A percentile compares a stretch with the other conserved stretches of the same genome.
Conservation (phyloP, 2,888 invertebrate species). For the Orthonychiurus folsomi region DNA sequence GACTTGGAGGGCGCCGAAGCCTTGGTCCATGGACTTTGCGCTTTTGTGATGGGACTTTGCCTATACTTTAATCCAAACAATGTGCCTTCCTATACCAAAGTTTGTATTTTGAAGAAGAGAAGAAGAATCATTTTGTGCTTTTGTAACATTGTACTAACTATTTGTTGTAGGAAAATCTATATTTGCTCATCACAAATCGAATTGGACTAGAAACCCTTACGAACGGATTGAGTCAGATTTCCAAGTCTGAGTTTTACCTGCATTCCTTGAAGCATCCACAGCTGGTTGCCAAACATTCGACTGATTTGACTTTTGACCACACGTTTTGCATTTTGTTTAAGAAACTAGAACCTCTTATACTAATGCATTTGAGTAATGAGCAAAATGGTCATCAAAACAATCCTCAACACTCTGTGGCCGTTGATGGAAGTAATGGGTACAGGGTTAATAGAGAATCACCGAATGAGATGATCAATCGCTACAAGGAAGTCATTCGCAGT, state of each 20-base stretch:
- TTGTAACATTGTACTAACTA: conserved; percentile 2
- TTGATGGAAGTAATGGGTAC: conserved; percentile 29
- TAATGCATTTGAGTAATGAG: conserved; percentile 31
- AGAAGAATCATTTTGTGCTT: no score
- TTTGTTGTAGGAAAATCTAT: conserved; percentile 55
- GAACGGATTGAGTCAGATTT: conserved; percentile 74
- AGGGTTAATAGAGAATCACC: conserved; percentile 38
- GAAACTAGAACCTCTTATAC: conserved; percentile 37
- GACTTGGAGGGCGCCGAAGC: conserved; percentile 88
- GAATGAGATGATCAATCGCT: conserved; percentile 38
- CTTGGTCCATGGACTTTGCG: conserved; percentile 77
- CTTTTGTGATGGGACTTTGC: conserved; percentile 86
- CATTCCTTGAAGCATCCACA: conserved; percentile 90
- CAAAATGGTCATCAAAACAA: conserved; percentile 11
- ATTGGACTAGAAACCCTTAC: conserved; percentile 82
- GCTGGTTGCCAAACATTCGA: conserved; percentile 61
- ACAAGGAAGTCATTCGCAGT: conserved; percentile 36
- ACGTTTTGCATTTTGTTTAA: conserved; percentile 91
- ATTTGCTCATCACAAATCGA: conserved; percentile 75
- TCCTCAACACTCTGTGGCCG: conserved; percentile 18
- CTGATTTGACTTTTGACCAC: conserved; percentile 80
- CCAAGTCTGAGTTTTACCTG: conserved; percentile 82
- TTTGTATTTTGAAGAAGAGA: conserved; percentile 35
- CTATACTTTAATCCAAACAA: conserved; percentile 80
- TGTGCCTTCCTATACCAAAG: conserved; percentile 62